Percentiles rank a stretch among this genome's conserved stretches.
phyloP scores from a whole-genome alignment of 37 sponge, comb jelly and placozoan genomes.

The Axinella damicornis region DNA sequence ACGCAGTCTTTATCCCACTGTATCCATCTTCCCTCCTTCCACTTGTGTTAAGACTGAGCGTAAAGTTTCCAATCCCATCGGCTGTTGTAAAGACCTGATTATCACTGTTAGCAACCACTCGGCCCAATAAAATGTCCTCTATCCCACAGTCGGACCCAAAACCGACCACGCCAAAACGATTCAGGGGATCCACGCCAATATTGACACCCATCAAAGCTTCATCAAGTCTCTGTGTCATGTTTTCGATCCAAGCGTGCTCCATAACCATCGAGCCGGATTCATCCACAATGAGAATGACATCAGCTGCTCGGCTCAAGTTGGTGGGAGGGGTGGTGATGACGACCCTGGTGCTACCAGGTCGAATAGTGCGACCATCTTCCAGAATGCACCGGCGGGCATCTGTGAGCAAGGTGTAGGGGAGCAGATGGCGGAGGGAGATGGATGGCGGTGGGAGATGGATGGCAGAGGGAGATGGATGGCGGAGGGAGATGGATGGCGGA shows the following conservation, averaged over 20 bases:
- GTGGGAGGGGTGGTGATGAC: background rate
- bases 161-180: constrained; percentile 76
- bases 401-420: background rate
- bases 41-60: constrained; percentile 3
- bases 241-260: constrained; percentile 80
- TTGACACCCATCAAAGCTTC: constrained; percentile 22
- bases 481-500: background rate
- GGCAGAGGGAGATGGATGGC: background rate
- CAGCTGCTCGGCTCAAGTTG: constrained; percentile 46
- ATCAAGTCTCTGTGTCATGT: constrained; percentile 58
- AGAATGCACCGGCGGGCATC: constrained; percentile 36
- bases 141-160: constrained; percentile 58
- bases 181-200: constrained; percentile 47
- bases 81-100: constrained; percentile 10
- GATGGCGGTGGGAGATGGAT: background rate
- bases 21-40: constrained; percentile 82
- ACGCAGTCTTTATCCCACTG: constrained; percentile 61
- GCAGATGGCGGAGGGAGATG: background rate
- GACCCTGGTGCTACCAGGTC: constrained; percentile 1
- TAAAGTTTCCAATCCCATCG: constrained; percentile 8
- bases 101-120: background rate
- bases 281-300: constrained; percentile 81
- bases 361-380: constrained; percentile 13
- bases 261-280: constrained; percentile 88
- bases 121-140: background rate